Evolutionary conservation across 2,113 vertebrate genomes (phyloP).

Genomic region (Morone saxatilis): DNA sequence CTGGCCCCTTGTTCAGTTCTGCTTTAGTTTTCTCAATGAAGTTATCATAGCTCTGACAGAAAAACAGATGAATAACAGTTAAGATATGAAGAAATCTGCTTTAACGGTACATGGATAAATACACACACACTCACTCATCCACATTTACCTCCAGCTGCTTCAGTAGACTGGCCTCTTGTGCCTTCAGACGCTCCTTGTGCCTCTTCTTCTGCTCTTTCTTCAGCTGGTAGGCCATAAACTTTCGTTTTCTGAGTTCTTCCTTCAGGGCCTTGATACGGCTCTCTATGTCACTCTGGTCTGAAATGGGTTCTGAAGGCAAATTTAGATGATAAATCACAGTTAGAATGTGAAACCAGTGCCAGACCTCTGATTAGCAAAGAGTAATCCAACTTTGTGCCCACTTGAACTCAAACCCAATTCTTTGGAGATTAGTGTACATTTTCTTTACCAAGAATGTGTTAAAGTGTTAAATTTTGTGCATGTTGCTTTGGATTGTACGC

Average conservation of each 20-base stretch:
- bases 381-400: slow-evolving; percentile 70
- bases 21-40: slow-evolving; percentile 97
- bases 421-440: slow-evolving; percentile 67
- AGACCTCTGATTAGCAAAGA: slow-evolving; percentile 62
- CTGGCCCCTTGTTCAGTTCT: slow-evolving; percentile 89
- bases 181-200: slow-evolving; percentile 94
- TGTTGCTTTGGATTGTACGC: slow-evolving; percentile 9
- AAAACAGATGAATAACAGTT: not conserved
- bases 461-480: slow-evolving; percentile 9
- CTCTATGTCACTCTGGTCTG: slow-evolving; percentile 97
- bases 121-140: not conserved
- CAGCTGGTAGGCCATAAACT: slow-evolving; percentile 92
- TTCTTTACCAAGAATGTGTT: slow-evolving; percentile 54
- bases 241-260: slow-evolving; percentile 92
- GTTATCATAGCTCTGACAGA: slow-evolving; percentile 90
- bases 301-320: slow-evolving; percentile 89
- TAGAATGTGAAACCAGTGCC: slow-evolving; percentile 63
- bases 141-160: slow-evolving; percentile 93
- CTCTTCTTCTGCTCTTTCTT: slow-evolving; percentile 97
- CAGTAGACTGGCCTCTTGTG: slow-evolving; percentile 94
- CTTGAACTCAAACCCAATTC: slow-evolving; percentile 49
- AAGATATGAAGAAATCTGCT: not conserved
- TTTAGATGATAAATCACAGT: slow-evolving; percentile 52
- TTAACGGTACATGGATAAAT: not conserved
- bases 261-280: slow-evolving; percentile 93